Base-by-base conservation (phyloP, 2,113 vertebrate species). In the Acanthisitta chloris region DNA sequence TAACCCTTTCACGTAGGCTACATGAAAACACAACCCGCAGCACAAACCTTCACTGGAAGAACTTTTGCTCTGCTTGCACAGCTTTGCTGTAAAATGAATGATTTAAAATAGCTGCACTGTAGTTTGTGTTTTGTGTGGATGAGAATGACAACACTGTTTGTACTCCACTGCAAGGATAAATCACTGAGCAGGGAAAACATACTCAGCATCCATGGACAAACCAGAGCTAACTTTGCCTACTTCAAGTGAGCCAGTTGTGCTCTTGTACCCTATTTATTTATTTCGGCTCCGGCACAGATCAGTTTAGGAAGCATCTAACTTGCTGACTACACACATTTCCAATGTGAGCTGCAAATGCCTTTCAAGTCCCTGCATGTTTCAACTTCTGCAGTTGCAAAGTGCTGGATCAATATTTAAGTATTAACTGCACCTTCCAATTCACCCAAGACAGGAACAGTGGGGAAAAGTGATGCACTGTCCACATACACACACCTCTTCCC, bases 341-440 rank as follows among this genome's bases (percentile, higher is more conserved):
- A 80, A 58, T 2, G 17, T 4, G 26, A 92, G 93, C 67, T 59
- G 54, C 1, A 6, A 94, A 90, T 21, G 66, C 59, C 80, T 96
- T 96, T 96, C 85, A 88, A 74, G 85, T 90, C 36, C 14, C 65
- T 57, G 59, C 43, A 14, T 71, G 91, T 61, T 93, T 92, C 86
- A 93, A 2, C 58, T 86, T 92, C 86, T 77, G 36, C 46, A 94
- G 71, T 25, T 71, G 55, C n/a, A 6, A 81, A 87, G 78, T 54
- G 57, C 52, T 52, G 46, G 58, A 92, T 92, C 89, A 90, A 92
- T 90, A 84, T 15, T 26, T 10, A 16, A 89, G 69, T 51, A 80
- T 58, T 82, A 83, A 69, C 69, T 87, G 70, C 83, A 77, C 38
- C 81, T 83, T 93, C 77, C 71, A 66, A 38, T 33, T 69, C 80